These are phyloP conservation scores for Tenthredo amoena DNA, from an alignment of 2,888 invertebrate species.

Conservation along the genomic window DNA sequence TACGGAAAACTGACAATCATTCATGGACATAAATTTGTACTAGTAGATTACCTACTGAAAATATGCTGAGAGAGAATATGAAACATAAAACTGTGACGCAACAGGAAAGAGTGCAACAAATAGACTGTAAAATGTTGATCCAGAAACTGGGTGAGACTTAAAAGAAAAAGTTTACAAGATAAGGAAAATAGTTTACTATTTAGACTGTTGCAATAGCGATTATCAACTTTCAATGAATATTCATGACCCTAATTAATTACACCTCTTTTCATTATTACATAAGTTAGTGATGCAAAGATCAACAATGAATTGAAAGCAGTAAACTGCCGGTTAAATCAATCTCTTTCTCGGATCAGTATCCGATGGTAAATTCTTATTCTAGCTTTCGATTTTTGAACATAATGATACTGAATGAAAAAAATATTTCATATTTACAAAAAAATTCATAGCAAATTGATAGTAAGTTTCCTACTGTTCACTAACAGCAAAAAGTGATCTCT, in stretches of 20 bases:
- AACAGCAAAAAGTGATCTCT: neutral
- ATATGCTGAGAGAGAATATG: neutral
- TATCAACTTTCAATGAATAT: slow-evolving; percentile 1
- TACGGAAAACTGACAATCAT: neutral
- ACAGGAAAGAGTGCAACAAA: neutral
- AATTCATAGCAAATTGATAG: neutral
- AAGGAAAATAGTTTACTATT: neutral
- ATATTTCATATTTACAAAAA: neutral
- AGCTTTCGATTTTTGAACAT: neutral
- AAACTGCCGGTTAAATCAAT: neutral
- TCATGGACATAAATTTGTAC: neutral
- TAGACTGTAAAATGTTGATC: neutral
- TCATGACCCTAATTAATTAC: neutral
- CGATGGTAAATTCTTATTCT: neutral
- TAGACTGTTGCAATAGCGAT: neutral
- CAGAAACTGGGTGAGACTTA: neutral
- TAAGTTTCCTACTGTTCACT: neutral
- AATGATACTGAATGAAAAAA: neutral
- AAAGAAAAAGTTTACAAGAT: neutral
- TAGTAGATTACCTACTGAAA: neutral
- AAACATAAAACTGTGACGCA: neutral
- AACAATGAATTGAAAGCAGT: neutral
- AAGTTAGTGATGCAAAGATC: slow-evolving; percentile 25
- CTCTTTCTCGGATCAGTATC: slow-evolving; percentile 2
- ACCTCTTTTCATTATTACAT: slow-evolving; percentile 1